Conservation (phyloP, 2,888 invertebrate genomes). For the Anthrax anthrax region DNA sequence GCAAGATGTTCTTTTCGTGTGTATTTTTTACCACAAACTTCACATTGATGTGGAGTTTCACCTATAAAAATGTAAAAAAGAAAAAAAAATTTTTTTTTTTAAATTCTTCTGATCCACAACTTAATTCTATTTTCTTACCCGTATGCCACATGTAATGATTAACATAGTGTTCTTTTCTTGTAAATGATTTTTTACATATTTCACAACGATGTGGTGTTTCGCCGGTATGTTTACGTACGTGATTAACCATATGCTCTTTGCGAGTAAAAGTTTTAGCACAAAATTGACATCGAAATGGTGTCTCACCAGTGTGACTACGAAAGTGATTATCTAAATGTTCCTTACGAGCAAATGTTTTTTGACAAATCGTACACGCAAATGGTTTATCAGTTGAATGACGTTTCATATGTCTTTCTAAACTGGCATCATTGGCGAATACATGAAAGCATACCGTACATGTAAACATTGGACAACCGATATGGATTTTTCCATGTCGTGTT, state of each 20-base stretch:
- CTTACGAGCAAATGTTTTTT: slow-evolving; percentile 73
- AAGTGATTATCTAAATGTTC: slow-evolving; percentile 80
- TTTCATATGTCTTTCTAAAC: slow-evolving; percentile 63
- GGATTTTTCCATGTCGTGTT: slow-evolving; percentile 70
- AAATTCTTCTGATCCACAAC: background rate
- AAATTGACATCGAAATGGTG: slow-evolving; percentile 70
- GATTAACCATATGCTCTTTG: slow-evolving; percentile 75
- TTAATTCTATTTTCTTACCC: slow-evolving; percentile 29
- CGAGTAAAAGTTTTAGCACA: slow-evolving; percentile 76
- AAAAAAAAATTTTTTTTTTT: background rate
- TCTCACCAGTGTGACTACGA: slow-evolving; percentile 66
- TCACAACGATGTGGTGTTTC: slow-evolving; percentile 77
- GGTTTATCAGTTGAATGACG: slow-evolving; percentile 72
- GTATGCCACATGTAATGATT: slow-evolving; percentile 62
- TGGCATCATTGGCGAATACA: slow-evolving; percentile 56
- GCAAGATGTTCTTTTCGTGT: slow-evolving; percentile 78
- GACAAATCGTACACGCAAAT: slow-evolving; percentile 71
- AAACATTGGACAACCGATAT: slow-evolving; percentile 63
- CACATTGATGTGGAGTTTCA: slow-evolving; percentile 77
- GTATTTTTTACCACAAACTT: slow-evolving; percentile 76
- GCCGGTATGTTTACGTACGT: slow-evolving; percentile 66
- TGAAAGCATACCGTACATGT: slow-evolving; percentile 59
- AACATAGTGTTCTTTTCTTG: slow-evolving; percentile 74
- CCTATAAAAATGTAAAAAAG: slow-evolving; percentile 34
- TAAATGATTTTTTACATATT: slow-evolving; percentile 75